Evolutionary conservation across 92 coral and sea anemone genomes (phyloP).

Genomic region (Siderastrea radians): DNA sequence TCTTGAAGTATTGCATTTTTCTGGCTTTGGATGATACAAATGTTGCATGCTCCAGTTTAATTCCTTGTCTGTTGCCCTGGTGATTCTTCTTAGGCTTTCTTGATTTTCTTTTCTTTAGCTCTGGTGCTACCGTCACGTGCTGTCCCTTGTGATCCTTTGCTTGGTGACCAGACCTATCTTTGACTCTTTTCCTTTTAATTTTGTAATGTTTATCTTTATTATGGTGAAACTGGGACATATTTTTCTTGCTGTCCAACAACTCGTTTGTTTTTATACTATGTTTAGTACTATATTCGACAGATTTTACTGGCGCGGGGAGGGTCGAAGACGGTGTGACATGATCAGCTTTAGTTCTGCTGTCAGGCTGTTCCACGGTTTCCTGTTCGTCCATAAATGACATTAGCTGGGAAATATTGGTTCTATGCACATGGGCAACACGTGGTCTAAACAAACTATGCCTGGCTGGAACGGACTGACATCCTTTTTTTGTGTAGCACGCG

Average conservation of each 20-base stretch:
- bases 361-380: constrained; percentile 24
- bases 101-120: not conserved
- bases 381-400: constrained; percentile 86
- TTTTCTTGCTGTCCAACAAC: not conserved
- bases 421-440: constrained; percentile 71
- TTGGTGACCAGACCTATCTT: not conserved
- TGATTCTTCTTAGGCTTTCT: not conserved
- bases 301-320: constrained; percentile 66
- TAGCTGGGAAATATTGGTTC: constrained; percentile 71
- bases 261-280: not conserved
- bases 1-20: not conserved
- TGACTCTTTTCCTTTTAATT: not conserved
- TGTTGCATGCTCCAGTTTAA: not conserved
- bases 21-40: not conserved
- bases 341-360: constrained; percentile 32
- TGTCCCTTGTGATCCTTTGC: not conserved
- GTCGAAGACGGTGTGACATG: constrained; percentile 52
- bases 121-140: constrained; percentile 19
- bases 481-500: constrained; percentile 81
- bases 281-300: constrained; percentile 8
- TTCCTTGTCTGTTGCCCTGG: not conserved
- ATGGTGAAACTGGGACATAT: not conserved
- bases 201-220: constrained; percentile 4
- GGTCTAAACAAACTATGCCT: constrained; percentile 78
- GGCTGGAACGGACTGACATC: constrained; percentile 81